Conservation (phyloP, 2,113 vertebrate species). For the Crypturellus undulatus region DNA sequence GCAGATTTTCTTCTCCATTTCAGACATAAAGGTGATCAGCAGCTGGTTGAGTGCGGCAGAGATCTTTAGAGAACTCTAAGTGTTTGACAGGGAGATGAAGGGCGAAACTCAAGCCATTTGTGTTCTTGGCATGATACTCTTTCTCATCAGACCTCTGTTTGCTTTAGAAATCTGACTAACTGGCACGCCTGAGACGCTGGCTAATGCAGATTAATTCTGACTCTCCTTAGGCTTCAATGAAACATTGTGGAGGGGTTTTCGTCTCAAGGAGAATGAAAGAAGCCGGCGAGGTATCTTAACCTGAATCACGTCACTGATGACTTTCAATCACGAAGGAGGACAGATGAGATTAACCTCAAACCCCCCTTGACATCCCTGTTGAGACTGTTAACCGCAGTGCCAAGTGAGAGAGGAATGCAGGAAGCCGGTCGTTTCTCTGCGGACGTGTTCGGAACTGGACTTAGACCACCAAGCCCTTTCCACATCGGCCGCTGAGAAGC, state of each 20-base stretch:
- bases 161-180: conserved; percentile 56
- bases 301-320: not conserved
- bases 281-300: conserved; percentile 39
- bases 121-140: conserved; percentile 28
- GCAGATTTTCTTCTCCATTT: conserved; percentile 42
- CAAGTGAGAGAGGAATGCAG: conserved; percentile 50
- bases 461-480: conserved; percentile 52
- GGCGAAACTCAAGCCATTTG: conserved; percentile 64
- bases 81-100: not conserved
- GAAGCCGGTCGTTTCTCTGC: conserved; percentile 17
- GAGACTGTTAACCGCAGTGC: conserved; percentile 28
- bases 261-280: conserved; percentile 44
- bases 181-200: not conserved
- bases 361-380: not conserved
- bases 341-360: conserved; percentile 60
- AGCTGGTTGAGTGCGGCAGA: conserved; percentile 41
- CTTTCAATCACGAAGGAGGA: conserved; percentile 42
- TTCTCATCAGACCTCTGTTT: conserved; percentile 36
- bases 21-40: conserved; percentile 47
- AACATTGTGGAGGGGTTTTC: conserved; percentile 42
- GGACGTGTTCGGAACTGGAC: conserved; percentile 36
- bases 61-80: conserved; percentile 31
- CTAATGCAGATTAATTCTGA: conserved; percentile 39
- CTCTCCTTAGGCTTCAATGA: conserved; percentile 42
- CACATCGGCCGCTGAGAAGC: conserved; percentile 34